These are phyloP conservation scores for Brachionus rotundiformis DNA, from an alignment of 1,140 invertebrate species.

Conservation along the genomic window DNA sequence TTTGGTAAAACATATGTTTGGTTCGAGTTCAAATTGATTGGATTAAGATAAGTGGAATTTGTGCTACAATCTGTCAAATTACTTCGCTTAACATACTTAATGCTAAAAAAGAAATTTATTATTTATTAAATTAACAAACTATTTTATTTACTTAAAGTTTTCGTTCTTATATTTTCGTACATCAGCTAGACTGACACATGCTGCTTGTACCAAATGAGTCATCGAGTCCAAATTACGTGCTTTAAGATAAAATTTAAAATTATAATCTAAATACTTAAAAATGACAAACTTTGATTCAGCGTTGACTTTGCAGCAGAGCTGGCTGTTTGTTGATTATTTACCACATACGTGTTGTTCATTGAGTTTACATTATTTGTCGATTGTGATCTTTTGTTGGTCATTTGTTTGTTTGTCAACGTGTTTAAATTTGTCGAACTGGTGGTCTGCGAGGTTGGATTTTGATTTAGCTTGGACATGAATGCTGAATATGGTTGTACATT, in stretches of 20 bases:
- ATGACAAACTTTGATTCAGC: slow-evolving; percentile 17
- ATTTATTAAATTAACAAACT: not conserved
- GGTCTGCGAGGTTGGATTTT: not conserved
- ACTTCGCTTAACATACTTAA: slow-evolving; percentile 8
- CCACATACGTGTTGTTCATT: slow-evolving; percentile 33
- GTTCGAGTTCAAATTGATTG: slow-evolving; percentile 29
- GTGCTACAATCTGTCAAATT: not conserved
- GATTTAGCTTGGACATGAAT: slow-evolving; percentile 36
- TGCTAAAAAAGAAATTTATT: not conserved
- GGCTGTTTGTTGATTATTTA: slow-evolving; percentile 34
- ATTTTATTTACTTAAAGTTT: slow-evolving; percentile 41
- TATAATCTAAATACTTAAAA: not conserved
- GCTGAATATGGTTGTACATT: slow-evolving; percentile 56
- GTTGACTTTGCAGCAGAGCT: not conserved
- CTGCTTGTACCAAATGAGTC: slow-evolving; percentile 51
- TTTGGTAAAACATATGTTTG: slow-evolving; percentile 14
- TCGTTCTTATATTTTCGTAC: slow-evolving; percentile 41
- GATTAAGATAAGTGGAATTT: slow-evolving; percentile 36
- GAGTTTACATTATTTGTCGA: slow-evolving; percentile 43
- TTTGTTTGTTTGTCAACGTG: slow-evolving; percentile 13
- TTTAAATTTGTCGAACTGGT: slow-evolving; percentile 16
- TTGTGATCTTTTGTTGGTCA: slow-evolving; percentile 27
- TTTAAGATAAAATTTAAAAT: not conserved
- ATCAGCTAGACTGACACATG: slow-evolving; percentile 50
- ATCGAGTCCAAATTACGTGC: slow-evolving; percentile 45